phyloP scores from a whole-genome alignment of 2,113 vertebrate species.

The Bubo scandiacus region DNA sequence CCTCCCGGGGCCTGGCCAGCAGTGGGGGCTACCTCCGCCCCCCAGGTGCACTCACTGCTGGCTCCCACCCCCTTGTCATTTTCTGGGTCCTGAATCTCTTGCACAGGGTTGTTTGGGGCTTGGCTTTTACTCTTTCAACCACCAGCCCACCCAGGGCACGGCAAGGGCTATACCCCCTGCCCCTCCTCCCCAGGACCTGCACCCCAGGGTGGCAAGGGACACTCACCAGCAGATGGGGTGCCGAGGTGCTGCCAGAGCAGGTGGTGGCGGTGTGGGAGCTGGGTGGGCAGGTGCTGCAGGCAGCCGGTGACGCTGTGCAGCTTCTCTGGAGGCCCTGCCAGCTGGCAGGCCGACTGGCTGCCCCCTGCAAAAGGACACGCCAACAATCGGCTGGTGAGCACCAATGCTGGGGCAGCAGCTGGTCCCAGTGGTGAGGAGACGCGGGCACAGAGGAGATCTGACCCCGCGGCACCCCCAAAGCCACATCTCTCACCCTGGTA shows the following conservation, averaged over 20 bases:
- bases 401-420: background rate
- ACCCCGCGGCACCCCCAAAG: fast-evolving
- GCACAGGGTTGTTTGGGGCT: background rate
- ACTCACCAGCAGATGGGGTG: background rate
- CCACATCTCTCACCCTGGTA: background rate
- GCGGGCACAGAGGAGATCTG: fast-evolving
- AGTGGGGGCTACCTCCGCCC: background rate
- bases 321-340: background rate
- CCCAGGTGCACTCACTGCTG: background rate
- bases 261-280: background rate
- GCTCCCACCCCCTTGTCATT: background rate
- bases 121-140: background rate
- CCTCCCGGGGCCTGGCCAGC: background rate
- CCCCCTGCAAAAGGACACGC: background rate
- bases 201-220: background rate
- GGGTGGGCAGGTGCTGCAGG: background rate
- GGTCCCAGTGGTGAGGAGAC: background rate
- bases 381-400: background rate
- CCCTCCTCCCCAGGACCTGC: background rate
- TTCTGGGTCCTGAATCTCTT: background rate
- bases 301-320: background rate
- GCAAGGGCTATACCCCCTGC: no score
- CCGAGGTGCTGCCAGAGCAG: background rate
- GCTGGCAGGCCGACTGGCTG: background rate
- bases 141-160: background rate